These are phyloP conservation scores for Thomomys bottae DNA, from an alignment of 2,113 vertebrate species.

Conservation along the genomic window DNA sequence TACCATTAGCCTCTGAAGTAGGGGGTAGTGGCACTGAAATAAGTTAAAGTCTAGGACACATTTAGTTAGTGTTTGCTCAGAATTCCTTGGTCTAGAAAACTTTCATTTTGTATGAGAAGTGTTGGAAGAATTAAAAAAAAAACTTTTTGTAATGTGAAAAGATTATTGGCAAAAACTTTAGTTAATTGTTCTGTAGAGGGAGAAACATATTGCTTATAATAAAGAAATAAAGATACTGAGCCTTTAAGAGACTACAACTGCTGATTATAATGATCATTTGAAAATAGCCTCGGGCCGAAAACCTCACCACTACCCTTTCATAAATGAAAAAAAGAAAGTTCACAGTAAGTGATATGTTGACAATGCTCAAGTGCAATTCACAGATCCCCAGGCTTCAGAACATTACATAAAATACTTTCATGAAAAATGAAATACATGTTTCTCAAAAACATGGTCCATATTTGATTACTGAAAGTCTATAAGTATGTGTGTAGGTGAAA, in stretches of 20 bases:
- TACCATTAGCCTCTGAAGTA: background rate
- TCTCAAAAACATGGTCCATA: background rate
- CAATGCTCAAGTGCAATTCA: accelerated
- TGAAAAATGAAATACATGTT: slow-evolving; percentile 15
- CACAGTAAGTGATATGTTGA: background rate
- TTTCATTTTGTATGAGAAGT: background rate
- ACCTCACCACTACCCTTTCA: background rate
- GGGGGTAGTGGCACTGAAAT: background rate
- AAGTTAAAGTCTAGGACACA: background rate
- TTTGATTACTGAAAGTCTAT: background rate
- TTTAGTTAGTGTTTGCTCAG: background rate
- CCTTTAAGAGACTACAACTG: slow-evolving; percentile 2
- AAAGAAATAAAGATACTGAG: background rate
- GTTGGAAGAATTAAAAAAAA: background rate
- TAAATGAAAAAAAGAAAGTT: background rate
- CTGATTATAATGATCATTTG: background rate
- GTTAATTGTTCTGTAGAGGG: background rate
- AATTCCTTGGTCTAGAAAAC: background rate
- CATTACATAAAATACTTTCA: background rate
- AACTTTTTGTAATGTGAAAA: background rate
- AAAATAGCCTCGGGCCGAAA: background rate
- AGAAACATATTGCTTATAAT: background rate
- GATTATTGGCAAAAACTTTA: background rate
- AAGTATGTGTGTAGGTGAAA: background rate
- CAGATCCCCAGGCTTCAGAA: background rate